A percentile compares a stretch with the other conserved stretches of the same genome.
These are phyloP conservation scores for Anthonomus grandis DNA, from an alignment of 1,140 invertebrate genomes.

Conservation along the genomic window DNA sequence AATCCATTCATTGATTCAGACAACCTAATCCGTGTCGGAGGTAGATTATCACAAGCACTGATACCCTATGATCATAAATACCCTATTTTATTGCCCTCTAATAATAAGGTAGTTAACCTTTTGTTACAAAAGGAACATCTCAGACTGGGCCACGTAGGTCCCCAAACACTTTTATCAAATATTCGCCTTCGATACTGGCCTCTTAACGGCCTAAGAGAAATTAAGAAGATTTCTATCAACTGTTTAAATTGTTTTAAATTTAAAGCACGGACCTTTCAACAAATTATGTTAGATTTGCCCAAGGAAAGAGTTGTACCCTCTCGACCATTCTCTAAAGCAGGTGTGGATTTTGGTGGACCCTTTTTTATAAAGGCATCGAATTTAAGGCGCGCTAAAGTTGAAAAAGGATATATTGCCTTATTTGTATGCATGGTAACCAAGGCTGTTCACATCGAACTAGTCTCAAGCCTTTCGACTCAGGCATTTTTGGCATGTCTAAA, in stretches of 20 bases:
- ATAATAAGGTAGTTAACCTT: slow-evolving; percentile 1
- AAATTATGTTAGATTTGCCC: slow-evolving; percentile 29
- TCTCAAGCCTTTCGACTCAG: slow-evolving; percentile 33
- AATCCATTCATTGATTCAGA: no score
- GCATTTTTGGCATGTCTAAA: slow-evolving; percentile 38
- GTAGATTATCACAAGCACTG: not conserved
- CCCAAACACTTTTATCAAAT: slow-evolving; percentile 16
- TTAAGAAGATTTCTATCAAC: slow-evolving; percentile 11
- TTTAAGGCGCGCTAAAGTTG: not conserved
- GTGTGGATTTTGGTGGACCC: slow-evolving; percentile 40
- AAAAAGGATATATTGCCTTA: slow-evolving; percentile 13
- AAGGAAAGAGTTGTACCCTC: slow-evolving; percentile 15
- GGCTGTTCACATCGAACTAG: slow-evolving; percentile 44
- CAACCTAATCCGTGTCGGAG: slow-evolving; percentile 7
- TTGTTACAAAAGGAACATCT: slow-evolving; percentile 14
- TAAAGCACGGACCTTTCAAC: slow-evolving; percentile 3
- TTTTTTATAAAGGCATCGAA: slow-evolving; percentile 10
- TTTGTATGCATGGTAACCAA: slow-evolving; percentile 42
- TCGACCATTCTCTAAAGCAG: slow-evolving; percentile 30
- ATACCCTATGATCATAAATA: slow-evolving; percentile 7
- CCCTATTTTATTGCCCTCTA: slow-evolving; percentile 9
- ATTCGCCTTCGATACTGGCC: slow-evolving; percentile 16
- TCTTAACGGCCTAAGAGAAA: slow-evolving; percentile 10
- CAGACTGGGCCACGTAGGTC: slow-evolving; percentile 3
- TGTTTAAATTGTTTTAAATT: slow-evolving; percentile 14